Evolutionary conservation across 2,113 vertebrate species (phyloP), one percentile per base, ranked within the genome.

Genomic region (Ancistrus triradiatus): DNA sequence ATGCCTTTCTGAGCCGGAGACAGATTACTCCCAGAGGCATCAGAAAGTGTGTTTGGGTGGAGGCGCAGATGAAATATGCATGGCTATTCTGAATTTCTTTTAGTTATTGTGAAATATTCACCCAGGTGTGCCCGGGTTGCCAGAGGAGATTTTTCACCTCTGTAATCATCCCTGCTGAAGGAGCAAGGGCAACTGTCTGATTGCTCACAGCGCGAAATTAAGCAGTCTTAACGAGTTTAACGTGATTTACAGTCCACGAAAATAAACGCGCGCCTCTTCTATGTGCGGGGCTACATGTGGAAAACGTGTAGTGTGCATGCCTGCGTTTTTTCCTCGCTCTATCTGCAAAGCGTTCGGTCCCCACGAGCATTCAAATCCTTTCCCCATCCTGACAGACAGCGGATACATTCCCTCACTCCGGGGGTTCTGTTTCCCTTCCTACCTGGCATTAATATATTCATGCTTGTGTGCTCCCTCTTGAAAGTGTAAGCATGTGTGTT

Each of bases 41-140:
- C n/a, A 74, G 37, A 71, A 81, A 59, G 67, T 82, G 21, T 57
- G 63, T 63, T 40, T 59, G 46, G 63, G 57, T 60, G 46, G 77
- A 70, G 56, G 59, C 10, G 48, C 18, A 27, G 47, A 78, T 86
- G 46, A 85, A 87, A 83, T 80, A 88, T 87, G 59, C 64, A 85
- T 83, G 57, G 58, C 68, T 77, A 84, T 75, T 72, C 77, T 66
- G 63, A 77, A 84, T 83, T 85, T 77, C 80, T 87, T 85, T 87
- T 86, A 85, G 82, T 82, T 78, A 81, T 73, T 80, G 56, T 87
- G 53, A 87, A 88, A 86, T 85, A 85, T 88, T 83, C 63, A 87
- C 70, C 68, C 63, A 73, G 68, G 70, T 80, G 70, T 74, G 74
- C 70, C 72, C 66, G 58, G 61, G 56, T 59, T 77, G 76, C 76